Evolutionary conservation across 2,797 vertebrate species (phyloP).

Genomic region (Sciurus vulgaris): DNA sequence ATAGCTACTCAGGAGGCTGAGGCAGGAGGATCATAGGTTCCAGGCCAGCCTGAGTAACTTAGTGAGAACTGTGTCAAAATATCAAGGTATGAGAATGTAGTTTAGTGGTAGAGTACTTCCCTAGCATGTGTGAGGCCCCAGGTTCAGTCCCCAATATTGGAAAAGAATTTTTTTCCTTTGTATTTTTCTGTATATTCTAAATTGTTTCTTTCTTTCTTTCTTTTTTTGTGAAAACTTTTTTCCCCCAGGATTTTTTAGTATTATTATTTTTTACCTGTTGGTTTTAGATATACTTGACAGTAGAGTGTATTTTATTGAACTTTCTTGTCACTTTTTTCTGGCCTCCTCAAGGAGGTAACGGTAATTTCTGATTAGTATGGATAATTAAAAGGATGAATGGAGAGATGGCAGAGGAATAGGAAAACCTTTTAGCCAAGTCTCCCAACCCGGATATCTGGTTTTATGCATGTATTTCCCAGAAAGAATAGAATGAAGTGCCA

Average conservation of each 20-base stretch:
- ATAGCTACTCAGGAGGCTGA: no score
- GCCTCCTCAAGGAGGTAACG: not conserved
- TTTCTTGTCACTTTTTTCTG: not conserved
- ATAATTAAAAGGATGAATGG: not conserved
- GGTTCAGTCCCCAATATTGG: no score
- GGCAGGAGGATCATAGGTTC: no score
- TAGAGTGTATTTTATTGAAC: not conserved
- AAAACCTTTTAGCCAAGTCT: not conserved
- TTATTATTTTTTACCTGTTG: no score
- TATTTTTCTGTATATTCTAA: not conserved
- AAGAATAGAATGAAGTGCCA: fast-evolving
- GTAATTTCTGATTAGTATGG: not conserved
- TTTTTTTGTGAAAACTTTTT: not conserved
- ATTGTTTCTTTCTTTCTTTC: not conserved
- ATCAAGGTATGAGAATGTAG: no score
- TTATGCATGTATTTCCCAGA: not conserved
- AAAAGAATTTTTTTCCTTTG: not conserved
- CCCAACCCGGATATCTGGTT: not conserved
- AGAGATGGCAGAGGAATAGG: not conserved
- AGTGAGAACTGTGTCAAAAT: no score
- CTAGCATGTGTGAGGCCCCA: no score
- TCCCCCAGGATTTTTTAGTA: no score
- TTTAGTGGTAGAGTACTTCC: no score
- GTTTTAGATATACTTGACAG: no score
- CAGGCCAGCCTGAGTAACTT: no score